These are phyloP conservation scores for Nylanderia fulva DNA, from an alignment of 1,140 invertebrate genomes.

Conservation along the genomic window DNA sequence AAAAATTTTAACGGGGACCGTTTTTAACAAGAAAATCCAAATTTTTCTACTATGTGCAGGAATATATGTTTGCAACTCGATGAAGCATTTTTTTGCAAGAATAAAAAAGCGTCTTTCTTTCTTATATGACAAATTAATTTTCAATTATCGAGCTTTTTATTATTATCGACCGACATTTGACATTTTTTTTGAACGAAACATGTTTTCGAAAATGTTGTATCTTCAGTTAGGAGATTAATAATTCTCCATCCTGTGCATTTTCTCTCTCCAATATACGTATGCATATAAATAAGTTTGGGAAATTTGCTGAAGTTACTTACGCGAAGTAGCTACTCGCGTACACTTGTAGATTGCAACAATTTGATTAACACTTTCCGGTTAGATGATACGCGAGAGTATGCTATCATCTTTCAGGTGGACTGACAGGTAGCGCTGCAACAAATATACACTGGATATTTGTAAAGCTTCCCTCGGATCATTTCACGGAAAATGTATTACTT, in stretches of 20 bases:
- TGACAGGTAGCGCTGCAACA: background rate
- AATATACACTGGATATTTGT: slow-evolving; percentile 15
- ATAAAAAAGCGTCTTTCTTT: slow-evolving; percentile 29
- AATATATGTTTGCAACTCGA: slow-evolving; percentile 43
- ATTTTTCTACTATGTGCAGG: no score
- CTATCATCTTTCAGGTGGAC: background rate
- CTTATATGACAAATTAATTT: slow-evolving; percentile 48
- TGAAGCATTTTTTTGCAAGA: slow-evolving; percentile 22
- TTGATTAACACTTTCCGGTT: slow-evolving; percentile 42
- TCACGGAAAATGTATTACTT: slow-evolving; percentile 11
- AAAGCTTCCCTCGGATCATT: background rate
- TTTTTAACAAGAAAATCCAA: no score
- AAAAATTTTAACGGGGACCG: no score
- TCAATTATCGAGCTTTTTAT: slow-evolving; percentile 53
- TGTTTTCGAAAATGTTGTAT: slow-evolving; percentile 1
- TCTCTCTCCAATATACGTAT: slow-evolving; percentile 3
- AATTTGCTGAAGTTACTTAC: slow-evolving; percentile 29
- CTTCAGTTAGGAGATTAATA: background rate
- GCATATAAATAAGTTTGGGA: slow-evolving; percentile 37
- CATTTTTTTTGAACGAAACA: slow-evolving; percentile 12
- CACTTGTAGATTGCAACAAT: slow-evolving; percentile 43
- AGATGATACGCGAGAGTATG: background rate
- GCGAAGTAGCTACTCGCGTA: slow-evolving; percentile 22
- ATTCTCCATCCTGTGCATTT: background rate
- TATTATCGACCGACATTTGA: slow-evolving; percentile 2